These are phyloP conservation scores for Indri indri DNA, from an alignment of 2,113 vertebrate species.

Conservation along the genomic window DNA sequence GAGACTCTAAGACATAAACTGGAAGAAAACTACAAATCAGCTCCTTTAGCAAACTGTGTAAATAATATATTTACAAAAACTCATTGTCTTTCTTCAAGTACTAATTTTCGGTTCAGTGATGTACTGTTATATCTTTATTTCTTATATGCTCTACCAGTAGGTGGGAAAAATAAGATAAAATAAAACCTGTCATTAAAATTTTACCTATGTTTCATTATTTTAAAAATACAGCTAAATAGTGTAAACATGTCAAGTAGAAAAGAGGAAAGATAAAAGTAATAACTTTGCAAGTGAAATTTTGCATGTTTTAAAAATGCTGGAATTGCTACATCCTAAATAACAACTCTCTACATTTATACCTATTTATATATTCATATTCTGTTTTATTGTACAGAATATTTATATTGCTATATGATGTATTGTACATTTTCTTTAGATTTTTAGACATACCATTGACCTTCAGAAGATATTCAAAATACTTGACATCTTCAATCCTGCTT, in stretches of 20 bases:
- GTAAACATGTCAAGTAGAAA: slow-evolving; percentile 21
- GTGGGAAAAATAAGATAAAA: background rate
- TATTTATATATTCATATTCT: background rate
- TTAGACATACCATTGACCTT: background rate
- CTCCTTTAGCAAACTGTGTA: slow-evolving; percentile 52
- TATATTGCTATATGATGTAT: background rate
- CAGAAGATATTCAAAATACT: background rate
- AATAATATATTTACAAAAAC: slow-evolving; percentile 51
- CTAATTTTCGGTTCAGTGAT: slow-evolving; percentile 68
- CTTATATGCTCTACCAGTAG: slow-evolving; percentile 17
- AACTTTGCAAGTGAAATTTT: background rate
- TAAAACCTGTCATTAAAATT: slow-evolving; percentile 46
- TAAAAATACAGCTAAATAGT: background rate
- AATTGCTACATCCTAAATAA: background rate
- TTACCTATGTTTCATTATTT: slow-evolving; percentile 28
- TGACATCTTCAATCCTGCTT: background rate
- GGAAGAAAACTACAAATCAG: background rate
- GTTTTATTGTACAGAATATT: background rate
- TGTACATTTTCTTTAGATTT: background rate
- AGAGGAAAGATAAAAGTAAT: background rate
- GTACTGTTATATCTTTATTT: slow-evolving; percentile 50
- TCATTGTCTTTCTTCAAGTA: slow-evolving; percentile 54
- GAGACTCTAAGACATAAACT: background rate
- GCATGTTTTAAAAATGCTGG: background rate
- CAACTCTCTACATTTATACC: background rate